phyloP scores from a whole-genome alignment of 2,888 invertebrate genomes.

The Ormia ochracea region DNA sequence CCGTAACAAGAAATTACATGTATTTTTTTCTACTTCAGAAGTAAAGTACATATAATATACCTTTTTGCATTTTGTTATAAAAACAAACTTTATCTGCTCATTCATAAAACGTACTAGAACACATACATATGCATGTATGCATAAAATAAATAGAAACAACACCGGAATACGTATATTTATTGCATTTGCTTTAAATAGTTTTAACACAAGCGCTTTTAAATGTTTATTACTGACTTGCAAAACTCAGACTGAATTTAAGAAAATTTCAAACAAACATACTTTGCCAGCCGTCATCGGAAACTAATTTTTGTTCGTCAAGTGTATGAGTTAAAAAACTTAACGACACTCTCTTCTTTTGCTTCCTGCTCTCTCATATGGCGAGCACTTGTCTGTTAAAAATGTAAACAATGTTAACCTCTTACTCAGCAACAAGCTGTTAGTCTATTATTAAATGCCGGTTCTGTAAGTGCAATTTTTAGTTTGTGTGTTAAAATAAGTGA shows the following conservation, averaged over 20 bases:
- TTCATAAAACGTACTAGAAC: conserved; percentile 30
- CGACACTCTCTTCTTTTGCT: conserved; percentile 21
- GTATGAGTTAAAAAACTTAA: conserved; percentile 41
- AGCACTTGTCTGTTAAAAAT: conserved; percentile 23
- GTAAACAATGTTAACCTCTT: conserved; percentile 54
- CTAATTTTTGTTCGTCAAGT: conserved; percentile 50
- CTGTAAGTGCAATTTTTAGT: neutral
- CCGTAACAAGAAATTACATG: conserved; percentile 39
- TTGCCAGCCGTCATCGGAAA: conserved; percentile 45
- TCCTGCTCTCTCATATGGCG: neutral
- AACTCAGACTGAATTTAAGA: conserved; percentile 52
- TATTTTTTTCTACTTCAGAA: neutral
- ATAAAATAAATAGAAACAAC: conserved; percentile 5
- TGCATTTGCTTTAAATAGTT: neutral
- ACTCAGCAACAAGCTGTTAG: neutral
- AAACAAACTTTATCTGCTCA: conserved; percentile 40
- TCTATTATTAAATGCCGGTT: conserved; percentile 41
- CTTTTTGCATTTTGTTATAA: conserved; percentile 18
- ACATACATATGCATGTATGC: neutral
- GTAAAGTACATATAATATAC: neutral
- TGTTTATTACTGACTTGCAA: conserved; percentile 50
- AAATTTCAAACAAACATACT: conserved; percentile 41
- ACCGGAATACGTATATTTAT: conserved; percentile 43
- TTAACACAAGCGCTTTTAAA: conserved; percentile 45
- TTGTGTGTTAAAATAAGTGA: neutral